Evolutionary conservation across 2,888 invertebrate species (phyloP).

Genomic region (Mesochorus sp.): DNA sequence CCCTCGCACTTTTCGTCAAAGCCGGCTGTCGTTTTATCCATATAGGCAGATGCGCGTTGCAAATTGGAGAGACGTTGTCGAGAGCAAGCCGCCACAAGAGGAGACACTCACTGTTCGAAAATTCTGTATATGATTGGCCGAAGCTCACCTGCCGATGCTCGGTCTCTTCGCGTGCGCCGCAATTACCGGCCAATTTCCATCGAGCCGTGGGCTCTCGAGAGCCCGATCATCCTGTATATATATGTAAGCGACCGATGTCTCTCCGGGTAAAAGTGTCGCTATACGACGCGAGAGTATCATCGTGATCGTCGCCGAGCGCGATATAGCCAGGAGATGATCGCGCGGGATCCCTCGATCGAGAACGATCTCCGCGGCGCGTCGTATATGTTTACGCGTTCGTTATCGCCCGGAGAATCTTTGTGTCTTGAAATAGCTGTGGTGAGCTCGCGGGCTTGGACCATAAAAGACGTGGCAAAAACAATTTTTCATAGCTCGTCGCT

Average conservation of each 20-base stretch:
- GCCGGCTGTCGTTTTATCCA: slow-evolving; percentile 77
- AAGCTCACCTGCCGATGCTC: slow-evolving; percentile 71
- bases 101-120: slow-evolving; percentile 21
- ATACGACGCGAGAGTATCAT: too few species aligned
- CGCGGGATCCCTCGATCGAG: slow-evolving; percentile 47
- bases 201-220: slow-evolving; percentile 56
- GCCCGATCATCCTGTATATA: neutral
- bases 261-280: slow-evolving; percentile 42
- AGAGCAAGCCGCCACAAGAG: slow-evolving; percentile 37
- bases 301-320: neutral
- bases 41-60: slow-evolving; percentile 77
- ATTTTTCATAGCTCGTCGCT: too few species aligned
- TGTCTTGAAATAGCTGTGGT: slow-evolving; percentile 16
- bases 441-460: slow-evolving; percentile 24
- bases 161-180: slow-evolving; percentile 66
- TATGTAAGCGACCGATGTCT: neutral
- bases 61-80: slow-evolving; percentile 73
- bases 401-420: slow-evolving; percentile 33
- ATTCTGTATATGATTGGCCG: slow-evolving; percentile 36
- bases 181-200: slow-evolving; percentile 77
- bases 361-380: slow-evolving; percentile 20
- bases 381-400: slow-evolving; percentile 8
- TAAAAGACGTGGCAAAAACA: slow-evolving; percentile 17
- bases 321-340: slow-evolving; percentile 48
- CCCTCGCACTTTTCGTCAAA: slow-evolving; percentile 75